Base-by-base conservation (phyloP, 2,113 vertebrate species). In the Oriolus oriolus region DNA sequence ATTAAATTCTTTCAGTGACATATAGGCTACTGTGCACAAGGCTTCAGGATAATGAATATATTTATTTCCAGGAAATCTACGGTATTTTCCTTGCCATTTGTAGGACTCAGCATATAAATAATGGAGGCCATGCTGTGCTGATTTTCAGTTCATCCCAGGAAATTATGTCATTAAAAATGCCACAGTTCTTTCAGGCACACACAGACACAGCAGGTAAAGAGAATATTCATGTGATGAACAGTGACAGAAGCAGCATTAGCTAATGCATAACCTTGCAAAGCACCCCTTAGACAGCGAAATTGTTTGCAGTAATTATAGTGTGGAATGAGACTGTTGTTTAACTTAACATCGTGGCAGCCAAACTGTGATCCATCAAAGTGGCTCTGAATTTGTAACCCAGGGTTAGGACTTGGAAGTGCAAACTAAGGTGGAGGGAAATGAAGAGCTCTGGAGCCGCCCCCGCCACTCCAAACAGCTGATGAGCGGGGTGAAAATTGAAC, bases 31-130 rank as follows among this genome's bases (percentile, higher is more conserved):
- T 93, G 35, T 69, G 68, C 60, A 71, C 64, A 69, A 81, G 37
- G 71, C 78, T 95, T 87, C 42, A 20, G 42, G 37, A 31, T 96
- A 91, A 96, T 89, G 91, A 94, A 93, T 87, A 30, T 57, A 71
- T 97, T 95, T 98, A 96, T 97, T 95, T 96, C 97, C 96, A 97
- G 96, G 97, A 98, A 98, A 98, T 90, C 92, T 57, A 24, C 61
- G 73, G 50, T 73, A 69, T 95, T 85, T 95, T 93, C 90, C 77
- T 92, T 91, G 91, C 78, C 87, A 90, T 91, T 94, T 79, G 94
- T 96, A 94, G 95, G 80, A 70, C 94, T 97, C 77, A 12, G 75
- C 68, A 15, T 96, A 97, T 98, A 97, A 98, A 98, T 98, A 98
- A 98, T 98, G 97, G 94, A 98, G 84, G 95, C 65, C 88, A 75